Evolutionary conservation across 2,113 vertebrate genomes (phyloP).

Genomic region (Platysteira castanea): DNA sequence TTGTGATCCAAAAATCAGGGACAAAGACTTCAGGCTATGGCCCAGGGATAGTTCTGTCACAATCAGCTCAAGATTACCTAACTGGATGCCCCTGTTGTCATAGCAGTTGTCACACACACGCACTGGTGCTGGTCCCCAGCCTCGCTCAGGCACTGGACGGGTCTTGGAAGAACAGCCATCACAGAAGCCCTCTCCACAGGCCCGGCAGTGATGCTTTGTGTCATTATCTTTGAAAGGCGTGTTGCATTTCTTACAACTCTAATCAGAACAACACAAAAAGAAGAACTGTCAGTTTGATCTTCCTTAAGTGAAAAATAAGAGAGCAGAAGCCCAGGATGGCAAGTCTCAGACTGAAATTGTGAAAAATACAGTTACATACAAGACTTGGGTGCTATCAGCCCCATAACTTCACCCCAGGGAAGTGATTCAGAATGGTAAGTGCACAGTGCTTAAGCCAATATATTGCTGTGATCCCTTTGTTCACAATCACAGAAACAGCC

Average conservation of each 20-base stretch:
- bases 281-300: neutral
- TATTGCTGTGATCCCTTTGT: neutral
- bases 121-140: slow-evolving; percentile 92
- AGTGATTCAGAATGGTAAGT: neutral
- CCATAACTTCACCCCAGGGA: neutral
- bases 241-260: slow-evolving; percentile 91
- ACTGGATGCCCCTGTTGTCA: slow-evolving; percentile 79
- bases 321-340: neutral
- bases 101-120: slow-evolving; percentile 93
- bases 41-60: neutral
- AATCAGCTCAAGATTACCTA: slow-evolving; percentile 73
- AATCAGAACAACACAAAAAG: slow-evolving; percentile 47
- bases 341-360: neutral
- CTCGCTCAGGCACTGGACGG: slow-evolving; percentile 91
- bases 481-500: neutral
- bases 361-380: neutral
- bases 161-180: slow-evolving; percentile 90
- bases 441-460: neutral
- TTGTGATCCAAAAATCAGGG: neutral
- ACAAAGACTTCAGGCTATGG: neutral
- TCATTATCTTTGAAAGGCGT: slow-evolving; percentile 88
- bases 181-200: slow-evolving; percentile 97
- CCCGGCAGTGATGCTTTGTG: slow-evolving; percentile 96
- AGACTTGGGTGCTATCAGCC: neutral
- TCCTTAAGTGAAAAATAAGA: neutral